Conservation (phyloP, 2,888 invertebrate species). For the Nomada ferruginata region DNA sequence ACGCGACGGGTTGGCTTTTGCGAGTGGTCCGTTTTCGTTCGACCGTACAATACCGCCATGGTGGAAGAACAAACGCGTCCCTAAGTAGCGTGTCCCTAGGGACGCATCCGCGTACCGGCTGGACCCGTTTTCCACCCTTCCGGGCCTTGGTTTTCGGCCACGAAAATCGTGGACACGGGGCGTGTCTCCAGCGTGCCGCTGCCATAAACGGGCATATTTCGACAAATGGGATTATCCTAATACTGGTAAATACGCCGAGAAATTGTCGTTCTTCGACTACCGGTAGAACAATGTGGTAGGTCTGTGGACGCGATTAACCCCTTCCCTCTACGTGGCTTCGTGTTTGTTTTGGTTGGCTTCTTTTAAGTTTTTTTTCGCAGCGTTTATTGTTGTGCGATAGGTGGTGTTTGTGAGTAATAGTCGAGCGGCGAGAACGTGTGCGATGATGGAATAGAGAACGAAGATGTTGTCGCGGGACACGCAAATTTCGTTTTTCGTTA, state of each 20-base stretch:
- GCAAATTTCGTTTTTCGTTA: background rate
- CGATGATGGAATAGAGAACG: background rate
- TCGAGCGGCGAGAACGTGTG: too few relatives aligned
- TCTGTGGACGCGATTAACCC: background rate
- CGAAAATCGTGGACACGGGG: conserved; percentile 3
- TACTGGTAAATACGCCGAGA: conserved; percentile 71
- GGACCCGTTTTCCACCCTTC: conserved; percentile 50
- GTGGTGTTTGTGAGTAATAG: too few relatives aligned
- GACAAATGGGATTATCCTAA: conserved; percentile 76
- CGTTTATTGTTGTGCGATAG: too few relatives aligned
- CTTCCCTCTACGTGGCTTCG: background rate
- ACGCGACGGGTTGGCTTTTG: conserved; percentile 48
- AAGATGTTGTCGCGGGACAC: background rate
- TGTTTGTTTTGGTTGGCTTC: background rate
- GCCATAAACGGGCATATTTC: conserved; percentile 59
- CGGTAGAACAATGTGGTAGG: conserved; percentile 16
- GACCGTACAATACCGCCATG: conserved; percentile 28
- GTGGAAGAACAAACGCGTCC: conserved; percentile 56
- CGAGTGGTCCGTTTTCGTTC: conserved; percentile 30
- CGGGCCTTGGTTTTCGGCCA: conserved; percentile 4
- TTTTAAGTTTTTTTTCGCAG: background rate
- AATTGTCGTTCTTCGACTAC: conserved; percentile 49
- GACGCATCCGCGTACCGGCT: conserved; percentile 39
- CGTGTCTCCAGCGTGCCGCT: conserved; percentile 35
- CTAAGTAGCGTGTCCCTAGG: conserved; percentile 45